Evolutionary conservation across 1,140 invertebrate species (phyloP), one percentile per base, ranked within the genome.

Genomic region (Lineus longissimus): DNA sequence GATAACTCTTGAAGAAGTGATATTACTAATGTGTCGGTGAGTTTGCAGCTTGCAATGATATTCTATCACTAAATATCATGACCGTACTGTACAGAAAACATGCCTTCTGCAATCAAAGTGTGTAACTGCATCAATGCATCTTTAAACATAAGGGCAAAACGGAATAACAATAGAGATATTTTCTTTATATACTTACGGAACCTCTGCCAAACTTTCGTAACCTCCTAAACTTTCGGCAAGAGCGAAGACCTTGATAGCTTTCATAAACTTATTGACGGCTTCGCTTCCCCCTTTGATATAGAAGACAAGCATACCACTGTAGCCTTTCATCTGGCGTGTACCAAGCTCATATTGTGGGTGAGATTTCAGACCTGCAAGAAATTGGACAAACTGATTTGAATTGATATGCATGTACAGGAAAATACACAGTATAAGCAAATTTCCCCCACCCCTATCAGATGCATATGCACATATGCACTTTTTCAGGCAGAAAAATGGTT

Each of bases 191-290:
- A 80, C 75, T 77, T 78, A 82, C 79, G 84, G 84, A 27, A 79
- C 73, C 75, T 88, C 87, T 64, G 84, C 84, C 40, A 98, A 86
- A 80, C 93, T 96, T 79, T 98, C 95, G 77, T 91, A 96, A 58
- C 95, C 95, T 56, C 97, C 97, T 33, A 98, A 85, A 82, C 93
- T 97, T 81, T 97, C 95, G 13, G 95, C 95, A n/a, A 97, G 79
- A 1, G 87, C 89, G 75, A 98, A 84, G 27, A 79, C 76, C 73
- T 81, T 81, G 15, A 81, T 54, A 40, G 59, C 70, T 65, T 77
- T 72, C 7, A 81, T 67, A 74, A 99, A 96, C 59, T 85, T 89
- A 55, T 81, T 81, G 0, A 92, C 88, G 73, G 95, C 87, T 58
- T 88, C 81, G n/a, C 70, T 67, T 15, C 85, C 88, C 4, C 92